phyloP scores from a whole-genome alignment of 1,140 invertebrate species.

The Ceratitis capitata region DNA sequence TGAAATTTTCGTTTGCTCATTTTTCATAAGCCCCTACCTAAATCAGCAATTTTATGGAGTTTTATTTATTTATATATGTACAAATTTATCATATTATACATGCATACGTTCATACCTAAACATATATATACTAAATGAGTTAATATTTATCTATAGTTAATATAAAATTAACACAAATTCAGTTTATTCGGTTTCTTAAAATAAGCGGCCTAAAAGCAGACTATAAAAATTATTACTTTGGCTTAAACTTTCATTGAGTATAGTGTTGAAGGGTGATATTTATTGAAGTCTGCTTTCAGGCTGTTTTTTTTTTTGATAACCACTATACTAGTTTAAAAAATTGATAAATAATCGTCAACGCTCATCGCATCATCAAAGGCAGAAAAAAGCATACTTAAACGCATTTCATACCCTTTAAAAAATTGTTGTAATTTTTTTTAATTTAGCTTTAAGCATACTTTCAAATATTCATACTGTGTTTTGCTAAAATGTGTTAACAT shows the following conservation, averaged over 20 bases:
- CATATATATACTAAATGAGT: neutral
- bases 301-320: too few species aligned
- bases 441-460: neutral
- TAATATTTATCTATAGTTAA: neutral
- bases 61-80: neutral
- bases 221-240: too few species aligned
- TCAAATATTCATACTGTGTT: slow-evolving; percentile 60
- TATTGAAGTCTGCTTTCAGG: too few species aligned
- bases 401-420: neutral
- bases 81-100: slow-evolving; percentile 5
- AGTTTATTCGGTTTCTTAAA: neutral
- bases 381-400: neutral
- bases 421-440: neutral
- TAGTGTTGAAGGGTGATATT: too few species aligned
- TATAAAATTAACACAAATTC: neutral
- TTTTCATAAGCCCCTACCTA: slow-evolving; percentile 7
- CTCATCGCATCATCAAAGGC: neutral
- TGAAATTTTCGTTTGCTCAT: neutral
- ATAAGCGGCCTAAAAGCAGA: neutral
- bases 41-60: neutral
- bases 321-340: neutral
- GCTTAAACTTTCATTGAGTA: neutral
- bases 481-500: slow-evolving; percentile 52
- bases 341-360: neutral
- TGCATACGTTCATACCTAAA: neutral